Evolutionary conservation across 2,113 vertebrate genomes (phyloP), one percentile per base, ranked within the genome.

Genomic region (Butorides virescens): DNA sequence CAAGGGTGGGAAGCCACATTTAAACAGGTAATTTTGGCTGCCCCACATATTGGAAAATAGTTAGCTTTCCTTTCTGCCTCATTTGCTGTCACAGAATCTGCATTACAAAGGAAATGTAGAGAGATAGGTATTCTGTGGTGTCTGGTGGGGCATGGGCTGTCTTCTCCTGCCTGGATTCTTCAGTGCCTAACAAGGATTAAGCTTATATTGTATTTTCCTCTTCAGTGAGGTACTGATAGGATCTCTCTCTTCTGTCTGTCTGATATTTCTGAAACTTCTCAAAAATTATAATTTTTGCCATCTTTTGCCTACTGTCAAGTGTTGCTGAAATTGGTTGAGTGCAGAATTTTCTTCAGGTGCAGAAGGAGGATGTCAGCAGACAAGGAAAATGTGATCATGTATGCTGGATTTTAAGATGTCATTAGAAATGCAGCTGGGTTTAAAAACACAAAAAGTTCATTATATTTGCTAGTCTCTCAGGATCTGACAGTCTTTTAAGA

Each of bases 361-460:
- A 56, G 36, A 88, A 67, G 26, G 46, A 70, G n/a, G 36, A 63
- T 4, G 6, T n/a, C 68, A 84, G 17, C 26, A 86, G n/a, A 55
- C 20, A 73, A 91, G 42, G 21, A 91, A 50, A 86, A 88, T 66
- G 17, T 58, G 27, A 71, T 42, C 52, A n/a, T 16, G 16, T 80
- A 52, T 81, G 42, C 49, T 92, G 68, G 56, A 82, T 86, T 91
- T 91, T 91, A 92, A 90, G 50, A 71, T 37, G 19, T 17, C 63
- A 63, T 94, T 86, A 89, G 56, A 91, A 90, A 95, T 71, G 34
- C 61, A 85, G 20, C 14, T 87, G 29, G 11, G 15, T 71, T 95
- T 92, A 74, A 88, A 96, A 95, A 37, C 86, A 93, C 36, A 80
- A n/a, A 21, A 94, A 55, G 9, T 77, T 96, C 67, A 93, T 96